A percentile compares a stretch with the other conserved stretches of the same genome.
phyloP scores from a whole-genome alignment of 2,888 invertebrate genomes.

The Caenorhabditis wallacei region DNA sequence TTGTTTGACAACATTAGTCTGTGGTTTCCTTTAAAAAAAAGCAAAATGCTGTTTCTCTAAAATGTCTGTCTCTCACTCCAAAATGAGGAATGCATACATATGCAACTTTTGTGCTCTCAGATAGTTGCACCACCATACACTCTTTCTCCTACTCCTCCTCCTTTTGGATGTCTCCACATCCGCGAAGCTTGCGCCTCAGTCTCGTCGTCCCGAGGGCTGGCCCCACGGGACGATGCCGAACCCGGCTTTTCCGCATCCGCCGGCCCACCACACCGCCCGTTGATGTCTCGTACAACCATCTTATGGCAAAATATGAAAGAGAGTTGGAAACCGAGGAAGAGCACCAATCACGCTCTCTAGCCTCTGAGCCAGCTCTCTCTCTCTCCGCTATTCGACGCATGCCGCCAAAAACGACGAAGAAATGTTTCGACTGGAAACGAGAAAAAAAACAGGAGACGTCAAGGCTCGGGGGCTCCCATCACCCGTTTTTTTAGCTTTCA shows the following conservation, averaged over 20 bases:
- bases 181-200: constrained; percentile 44
- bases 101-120: constrained; percentile 60
- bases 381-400: constrained; percentile 52
- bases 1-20: constrained; percentile 48
- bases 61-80: constrained; percentile 34
- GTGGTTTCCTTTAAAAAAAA: constrained; percentile 23
- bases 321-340: constrained; percentile 64
- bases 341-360: constrained; percentile 66
- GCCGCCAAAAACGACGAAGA: constrained; percentile 62
- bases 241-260: constrained; percentile 63
- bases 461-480: constrained; percentile 48
- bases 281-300: constrained; percentile 64
- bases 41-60: constrained; percentile 31
- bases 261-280: constrained; percentile 61
- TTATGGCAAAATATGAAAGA: constrained; percentile 62
- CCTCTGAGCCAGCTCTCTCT: not conserved
- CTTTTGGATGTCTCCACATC: constrained; percentile 53
- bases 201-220: constrained; percentile 61
- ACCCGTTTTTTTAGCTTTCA: constrained; percentile 60
- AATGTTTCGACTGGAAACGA: constrained; percentile 56
- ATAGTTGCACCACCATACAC: constrained; percentile 55
- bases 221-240: constrained; percentile 64
- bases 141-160: constrained; percentile 3
- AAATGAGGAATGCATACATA: constrained; percentile 61
- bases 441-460: constrained; percentile 51